phyloP scores from a whole-genome alignment of 2,797 vertebrate species.

The Periparus ater region DNA sequence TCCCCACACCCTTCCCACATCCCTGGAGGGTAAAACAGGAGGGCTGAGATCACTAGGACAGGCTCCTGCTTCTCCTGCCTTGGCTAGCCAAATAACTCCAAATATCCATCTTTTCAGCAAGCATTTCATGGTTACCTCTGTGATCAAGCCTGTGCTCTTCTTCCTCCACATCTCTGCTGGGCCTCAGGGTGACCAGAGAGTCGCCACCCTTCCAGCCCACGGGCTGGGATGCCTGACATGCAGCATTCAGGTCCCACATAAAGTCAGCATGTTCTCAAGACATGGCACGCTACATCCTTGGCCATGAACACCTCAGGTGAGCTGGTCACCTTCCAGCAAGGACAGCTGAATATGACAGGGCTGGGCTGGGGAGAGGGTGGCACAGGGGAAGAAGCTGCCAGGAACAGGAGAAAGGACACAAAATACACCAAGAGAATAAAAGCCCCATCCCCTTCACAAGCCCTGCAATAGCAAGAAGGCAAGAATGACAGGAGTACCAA shows the following conservation, averaged over 20 bases:
- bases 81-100: background rate
- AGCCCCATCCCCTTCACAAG: background rate
- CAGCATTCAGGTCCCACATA: background rate
- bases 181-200: background rate
- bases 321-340: background rate
- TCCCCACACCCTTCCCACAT: rapidly evolving
- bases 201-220: rapidly evolving
- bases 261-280: background rate
- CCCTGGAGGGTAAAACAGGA: background rate
- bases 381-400: background rate
- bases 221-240: rapidly evolving
- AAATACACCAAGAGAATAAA: background rate
- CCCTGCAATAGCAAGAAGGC: background rate
- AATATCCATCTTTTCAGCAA: background rate
- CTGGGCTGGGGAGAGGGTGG: rapidly evolving
- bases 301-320: background rate
- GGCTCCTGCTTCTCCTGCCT: background rate
- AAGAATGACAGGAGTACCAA: background rate
- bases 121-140: background rate
- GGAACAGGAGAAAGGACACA: background rate
- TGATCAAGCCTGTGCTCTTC: background rate
- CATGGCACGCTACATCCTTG: rapidly evolving
- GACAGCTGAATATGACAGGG: background rate
- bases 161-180: rapidly evolving
- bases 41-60: background rate